Evolutionary conservation across 2,113 vertebrate genomes (phyloP).

Genomic region (Tragulus kanchil): DNA sequence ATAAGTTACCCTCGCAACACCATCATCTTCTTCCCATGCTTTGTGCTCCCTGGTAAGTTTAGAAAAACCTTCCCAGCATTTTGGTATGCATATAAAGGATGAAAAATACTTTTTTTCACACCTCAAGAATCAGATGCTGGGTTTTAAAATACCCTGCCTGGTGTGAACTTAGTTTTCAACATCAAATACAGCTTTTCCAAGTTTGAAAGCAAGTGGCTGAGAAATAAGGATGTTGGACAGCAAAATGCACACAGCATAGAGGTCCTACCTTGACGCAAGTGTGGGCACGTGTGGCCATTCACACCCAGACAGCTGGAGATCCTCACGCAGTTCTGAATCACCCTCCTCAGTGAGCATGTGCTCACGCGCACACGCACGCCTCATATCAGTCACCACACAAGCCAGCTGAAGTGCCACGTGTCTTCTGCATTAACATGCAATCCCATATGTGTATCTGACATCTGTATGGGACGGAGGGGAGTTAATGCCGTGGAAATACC

Average conservation of each 20-base stretch:
- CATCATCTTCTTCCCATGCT: background rate
- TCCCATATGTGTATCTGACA: background rate
- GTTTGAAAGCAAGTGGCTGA: slow-evolving; percentile 51
- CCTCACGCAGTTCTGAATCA: rapidly evolving
- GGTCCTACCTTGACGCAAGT: background rate
- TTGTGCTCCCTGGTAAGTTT: background rate
- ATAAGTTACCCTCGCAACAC: background rate
- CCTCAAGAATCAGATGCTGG: slow-evolving; percentile 65
- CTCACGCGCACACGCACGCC: rapidly evolving
- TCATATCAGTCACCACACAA: background rate
- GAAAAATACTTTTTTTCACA: slow-evolving; percentile 70
- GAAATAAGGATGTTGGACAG: slow-evolving; percentile 11
- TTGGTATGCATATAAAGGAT: background rate
- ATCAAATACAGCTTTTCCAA: slow-evolving; percentile 55
- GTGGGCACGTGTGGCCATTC: background rate
- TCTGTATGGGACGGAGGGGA: too few relatives aligned
- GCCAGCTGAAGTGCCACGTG: background rate
- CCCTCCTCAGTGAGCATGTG: background rate
- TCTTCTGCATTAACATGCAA: background rate
- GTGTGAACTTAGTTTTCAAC: slow-evolving; percentile 73
- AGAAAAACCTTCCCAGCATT: slow-evolving; percentile 53
- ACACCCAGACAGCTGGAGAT: background rate
- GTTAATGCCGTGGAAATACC: background rate
- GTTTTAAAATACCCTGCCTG: slow-evolving; percentile 70
- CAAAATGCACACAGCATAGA: rapidly evolving